Conservation (phyloP, 1,140 invertebrate species). For the Sweltsa coloradensis region DNA sequence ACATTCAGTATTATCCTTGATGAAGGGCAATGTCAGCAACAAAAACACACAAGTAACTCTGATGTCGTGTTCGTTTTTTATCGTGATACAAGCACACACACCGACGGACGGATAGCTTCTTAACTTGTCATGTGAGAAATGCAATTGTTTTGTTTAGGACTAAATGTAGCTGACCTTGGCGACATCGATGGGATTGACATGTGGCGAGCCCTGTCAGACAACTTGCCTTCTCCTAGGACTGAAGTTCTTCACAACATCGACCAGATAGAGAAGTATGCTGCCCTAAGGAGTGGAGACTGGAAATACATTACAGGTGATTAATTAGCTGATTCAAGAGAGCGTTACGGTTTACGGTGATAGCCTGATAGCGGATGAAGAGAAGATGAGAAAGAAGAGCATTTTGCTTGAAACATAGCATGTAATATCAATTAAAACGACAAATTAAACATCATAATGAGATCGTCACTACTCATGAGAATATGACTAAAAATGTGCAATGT, state of each 20-base stretch:
- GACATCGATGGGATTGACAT: slow-evolving; percentile 56
- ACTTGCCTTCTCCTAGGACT: slow-evolving; percentile 35
- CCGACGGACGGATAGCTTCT: too few relatives aligned
- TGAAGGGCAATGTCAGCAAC: too few relatives aligned
- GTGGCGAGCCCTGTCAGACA: slow-evolving; percentile 47
- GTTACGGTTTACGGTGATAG: neutral
- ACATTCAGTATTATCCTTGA: too few relatives aligned
- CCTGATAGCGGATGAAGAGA: neutral
- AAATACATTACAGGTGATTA: slow-evolving; percentile 56
- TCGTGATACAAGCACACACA: too few relatives aligned
- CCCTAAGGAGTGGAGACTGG: slow-evolving; percentile 50
- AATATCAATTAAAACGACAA: neutral
- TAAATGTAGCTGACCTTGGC: slow-evolving; percentile 20
- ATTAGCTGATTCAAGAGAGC: neutral
- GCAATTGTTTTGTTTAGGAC: too few relatives aligned
- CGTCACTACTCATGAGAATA: too few relatives aligned
- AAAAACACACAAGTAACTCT: too few relatives aligned
- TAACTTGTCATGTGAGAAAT: too few relatives aligned
- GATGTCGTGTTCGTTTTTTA: too few relatives aligned
- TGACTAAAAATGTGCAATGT: too few relatives aligned
- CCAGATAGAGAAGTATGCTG: slow-evolving; percentile 42
- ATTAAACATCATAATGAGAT: too few relatives aligned
- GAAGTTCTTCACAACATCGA: slow-evolving; percentile 68
- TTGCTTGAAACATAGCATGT: neutral
- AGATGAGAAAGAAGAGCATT: neutral